Evolutionary conservation across 2,888 invertebrate species (phyloP), one percentile per base, ranked within the genome.

Genomic region (Apamea monoglypha): DNA sequence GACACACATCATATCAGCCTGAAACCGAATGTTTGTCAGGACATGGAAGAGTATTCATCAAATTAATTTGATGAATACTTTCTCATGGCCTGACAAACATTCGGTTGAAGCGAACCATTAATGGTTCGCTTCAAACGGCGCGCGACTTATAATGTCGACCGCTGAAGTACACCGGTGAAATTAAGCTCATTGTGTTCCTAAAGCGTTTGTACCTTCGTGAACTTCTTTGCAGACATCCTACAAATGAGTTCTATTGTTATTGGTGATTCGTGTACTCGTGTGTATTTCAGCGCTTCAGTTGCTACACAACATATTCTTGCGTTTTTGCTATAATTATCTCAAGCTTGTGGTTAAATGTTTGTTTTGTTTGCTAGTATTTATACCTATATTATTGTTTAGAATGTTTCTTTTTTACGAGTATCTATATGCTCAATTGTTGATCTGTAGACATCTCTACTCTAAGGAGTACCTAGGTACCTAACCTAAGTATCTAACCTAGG

Each of bases 241-340:
- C 68, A 79, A 85, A 87, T 81, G 81, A 85, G 76, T 81, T 72
- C 74, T 83, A 83, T 83, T 87, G 81, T 88, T 77, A 77, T 78
- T 77, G 76, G 73, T 74, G 71, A 74, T 78, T 64, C 64, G 73
- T 74, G 69, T 76, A 66, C 61, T 71, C 72, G 64, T 36, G 56
- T 67, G 74, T 81, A 63, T 66, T 59, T 70, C 29, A 69, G 67
- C 29, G 25, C 29, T 63, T 75, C 36, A 47, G 77, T 78, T 74
- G 72, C 56, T 29, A 84, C 12, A 40, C 29, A 32, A 64, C 66
- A 66, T 12, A 40, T 61, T 70, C 21, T 69, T 69, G 66, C n/a
- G 59, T 47, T 61, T 64, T 80, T 47, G 29, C 50, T 75, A 14
- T 6, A 44, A 72, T 70, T 66, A 68, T 64, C 47, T 74, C 50